Conservation (phyloP, 1,140 invertebrate genomes). For the Pseudomyrmex pallidus region DNA sequence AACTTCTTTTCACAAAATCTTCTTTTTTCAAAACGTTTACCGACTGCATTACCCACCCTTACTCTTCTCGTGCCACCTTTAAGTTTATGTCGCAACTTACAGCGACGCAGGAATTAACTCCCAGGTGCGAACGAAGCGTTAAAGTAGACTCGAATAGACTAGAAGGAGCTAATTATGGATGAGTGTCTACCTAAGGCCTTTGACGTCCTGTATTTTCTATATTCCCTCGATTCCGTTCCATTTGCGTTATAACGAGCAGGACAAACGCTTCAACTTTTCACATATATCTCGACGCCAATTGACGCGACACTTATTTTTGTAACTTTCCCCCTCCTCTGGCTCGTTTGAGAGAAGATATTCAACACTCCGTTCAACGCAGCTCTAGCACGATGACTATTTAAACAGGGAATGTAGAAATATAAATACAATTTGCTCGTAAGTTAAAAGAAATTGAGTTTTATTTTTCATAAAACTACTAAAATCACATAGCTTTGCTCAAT, state of each 20-base stretch:
- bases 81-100: constrained; percentile 25
- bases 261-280: constrained; percentile 37
- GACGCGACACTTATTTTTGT: constrained; percentile 55
- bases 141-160: constrained; percentile 53
- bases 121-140: constrained; percentile 11
- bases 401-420: neutral
- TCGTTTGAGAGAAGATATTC: neutral
- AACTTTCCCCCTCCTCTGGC: constrained; percentile 4
- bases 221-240: constrained; percentile 46
- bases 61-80: neutral
- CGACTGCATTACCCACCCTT: neutral
- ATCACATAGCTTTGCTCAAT: neutral
- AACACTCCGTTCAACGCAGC: neutral
- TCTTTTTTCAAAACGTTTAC: no score
- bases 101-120: constrained; percentile 20
- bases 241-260: constrained; percentile 36
- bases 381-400: neutral
- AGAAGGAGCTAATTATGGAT: constrained; percentile 47
- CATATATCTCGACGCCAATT: constrained; percentile 35
- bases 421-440: no score
- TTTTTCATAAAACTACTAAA: no score
- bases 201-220: constrained; percentile 43
- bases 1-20: no score
- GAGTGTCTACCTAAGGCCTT: constrained; percentile 42
- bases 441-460: no score